A percentile compares a stretch with the other conserved stretches of the same genome.
Evolutionary conservation across 2,797 vertebrate species (phyloP).

Genomic region (Ambastaia sidthimunki): DNA sequence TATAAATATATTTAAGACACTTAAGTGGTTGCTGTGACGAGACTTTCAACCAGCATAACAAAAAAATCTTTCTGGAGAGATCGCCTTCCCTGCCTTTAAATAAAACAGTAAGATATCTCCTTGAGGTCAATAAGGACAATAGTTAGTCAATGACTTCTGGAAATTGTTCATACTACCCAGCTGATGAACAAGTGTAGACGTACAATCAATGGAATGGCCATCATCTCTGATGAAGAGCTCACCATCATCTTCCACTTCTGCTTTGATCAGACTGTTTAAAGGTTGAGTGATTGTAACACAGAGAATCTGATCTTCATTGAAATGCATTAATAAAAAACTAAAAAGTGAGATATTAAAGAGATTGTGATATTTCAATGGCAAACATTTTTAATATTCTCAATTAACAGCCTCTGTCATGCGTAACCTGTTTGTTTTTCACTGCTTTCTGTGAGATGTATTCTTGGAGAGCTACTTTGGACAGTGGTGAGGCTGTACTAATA

Average conservation of each 20-base stretch:
- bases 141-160: neutral
- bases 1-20: too few relatives aligned
- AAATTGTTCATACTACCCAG: too few relatives aligned
- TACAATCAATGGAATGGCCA: neutral
- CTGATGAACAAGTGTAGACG: neutral
- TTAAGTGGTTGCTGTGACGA: too few relatives aligned
- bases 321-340: too few relatives aligned
- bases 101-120: neutral
- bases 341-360: too few relatives aligned
- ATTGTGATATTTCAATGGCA: neutral
- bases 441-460: neutral
- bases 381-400: neutral
- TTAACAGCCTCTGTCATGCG: conserved; percentile 1
- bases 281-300: too few relatives aligned
- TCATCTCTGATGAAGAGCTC: neutral
- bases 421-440: neutral
- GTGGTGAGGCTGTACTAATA: conserved; percentile 61
- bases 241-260: neutral
- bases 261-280: neutral
- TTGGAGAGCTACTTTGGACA: conserved; percentile 55
- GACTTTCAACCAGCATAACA: too few relatives aligned
- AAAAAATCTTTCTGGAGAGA: too few relatives aligned
- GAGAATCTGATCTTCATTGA: too few relatives aligned
- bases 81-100: too few relatives aligned
- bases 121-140: neutral